phyloP scores from a whole-genome alignment of 2,888 invertebrate species.

The Ophonus ardosiacus region DNA sequence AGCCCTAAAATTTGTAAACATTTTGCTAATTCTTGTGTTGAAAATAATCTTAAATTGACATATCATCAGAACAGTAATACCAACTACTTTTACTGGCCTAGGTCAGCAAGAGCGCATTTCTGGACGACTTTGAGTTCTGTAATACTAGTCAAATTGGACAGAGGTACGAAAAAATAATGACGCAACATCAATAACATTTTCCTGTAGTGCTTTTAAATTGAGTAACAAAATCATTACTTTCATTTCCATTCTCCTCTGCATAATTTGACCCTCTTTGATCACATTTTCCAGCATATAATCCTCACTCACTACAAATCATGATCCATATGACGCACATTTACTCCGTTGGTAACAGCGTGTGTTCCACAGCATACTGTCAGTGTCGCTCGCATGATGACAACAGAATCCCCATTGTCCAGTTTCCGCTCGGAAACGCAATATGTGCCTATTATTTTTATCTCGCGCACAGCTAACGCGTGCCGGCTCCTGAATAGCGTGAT shows the following conservation, averaged over 20 bases:
- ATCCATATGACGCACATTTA: not conserved
- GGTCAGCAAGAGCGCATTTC: too few relatives aligned
- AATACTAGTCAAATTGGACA: too few relatives aligned
- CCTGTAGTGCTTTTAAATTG: too few relatives aligned
- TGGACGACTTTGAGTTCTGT: too few relatives aligned
- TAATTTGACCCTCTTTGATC: not conserved
- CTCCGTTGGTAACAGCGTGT: not conserved
- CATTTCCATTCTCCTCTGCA: not conserved
- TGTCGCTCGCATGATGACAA: conserved; percentile 25
- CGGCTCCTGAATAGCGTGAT: not conserved
- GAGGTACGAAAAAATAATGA: too few relatives aligned
- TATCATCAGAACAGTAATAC: too few relatives aligned
- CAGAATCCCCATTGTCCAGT: conserved; percentile 42
- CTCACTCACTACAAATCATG: conserved; percentile 7
- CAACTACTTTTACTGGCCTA: too few relatives aligned
- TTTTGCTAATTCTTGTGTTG: too few relatives aligned
- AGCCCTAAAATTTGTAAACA: too few relatives aligned
- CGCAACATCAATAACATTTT: too few relatives aligned
- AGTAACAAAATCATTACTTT: not conserved
- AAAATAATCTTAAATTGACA: too few relatives aligned
- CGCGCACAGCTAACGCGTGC: conserved; percentile 16
- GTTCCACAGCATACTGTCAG: not conserved
- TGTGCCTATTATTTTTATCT: conserved; percentile 53
- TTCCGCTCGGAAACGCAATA: conserved; percentile 40
- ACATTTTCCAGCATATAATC: conserved; percentile 3